Conservation (phyloP, 2,888 invertebrate species). For the Drosophila niveifrons region DNA sequence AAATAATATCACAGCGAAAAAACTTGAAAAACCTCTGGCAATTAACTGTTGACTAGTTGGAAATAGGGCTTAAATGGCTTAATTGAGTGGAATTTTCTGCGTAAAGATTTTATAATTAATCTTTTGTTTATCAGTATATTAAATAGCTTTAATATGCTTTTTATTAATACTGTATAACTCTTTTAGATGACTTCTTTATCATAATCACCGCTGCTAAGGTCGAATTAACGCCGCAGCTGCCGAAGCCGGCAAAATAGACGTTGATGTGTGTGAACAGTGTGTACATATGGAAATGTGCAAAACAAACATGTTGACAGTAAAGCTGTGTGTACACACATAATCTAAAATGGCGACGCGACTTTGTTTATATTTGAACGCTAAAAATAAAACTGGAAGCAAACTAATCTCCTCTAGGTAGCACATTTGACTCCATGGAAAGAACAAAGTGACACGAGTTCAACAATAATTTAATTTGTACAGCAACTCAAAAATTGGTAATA, state of each 20-base stretch:
- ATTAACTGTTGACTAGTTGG: background rate
- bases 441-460: slow-evolving; percentile 27
- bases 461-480: slow-evolving; percentile 13
- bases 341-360: slow-evolving; percentile 44
- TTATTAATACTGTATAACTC: slow-evolving; percentile 44
- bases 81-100: background rate
- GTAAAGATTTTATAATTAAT: background rate
- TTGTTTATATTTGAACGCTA: slow-evolving; percentile 55
- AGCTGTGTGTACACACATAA: slow-evolving; percentile 42
- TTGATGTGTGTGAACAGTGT: slow-evolving; percentile 13
- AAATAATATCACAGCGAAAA: slow-evolving; percentile 8
- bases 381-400: slow-evolving; percentile 50
- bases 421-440: background rate
- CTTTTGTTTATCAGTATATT: background rate
- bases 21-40: background rate
- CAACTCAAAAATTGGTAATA: slow-evolving; percentile 13
- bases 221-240: slow-evolving; percentile 35
- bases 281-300: slow-evolving; percentile 35
- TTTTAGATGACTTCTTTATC: slow-evolving; percentile 47
- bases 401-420: background rate
- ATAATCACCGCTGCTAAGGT: slow-evolving; percentile 58
- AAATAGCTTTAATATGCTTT: slow-evolving; percentile 2
- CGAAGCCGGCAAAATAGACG: slow-evolving; percentile 42
- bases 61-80: background rate
- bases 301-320: slow-evolving; percentile 28